These are phyloP conservation scores for Sebastes dallii DNA, from an alignment of 2,797 vertebrate genomes.

Conservation along the genomic window DNA sequence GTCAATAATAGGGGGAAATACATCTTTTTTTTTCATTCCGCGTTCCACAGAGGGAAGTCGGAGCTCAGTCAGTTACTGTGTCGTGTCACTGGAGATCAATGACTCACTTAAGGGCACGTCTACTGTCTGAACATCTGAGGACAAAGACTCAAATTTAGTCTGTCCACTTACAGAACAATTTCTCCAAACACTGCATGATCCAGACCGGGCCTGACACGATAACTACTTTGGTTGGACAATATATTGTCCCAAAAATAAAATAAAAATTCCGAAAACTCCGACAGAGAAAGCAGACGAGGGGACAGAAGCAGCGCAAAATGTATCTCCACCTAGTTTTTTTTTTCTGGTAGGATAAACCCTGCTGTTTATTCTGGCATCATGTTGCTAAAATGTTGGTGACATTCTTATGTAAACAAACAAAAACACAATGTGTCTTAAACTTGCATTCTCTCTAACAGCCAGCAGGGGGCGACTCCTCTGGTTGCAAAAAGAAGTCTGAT, in stretches of 20 bases:
- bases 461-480: too few relatives aligned
- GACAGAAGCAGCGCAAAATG: too few relatives aligned
- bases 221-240: not conserved
- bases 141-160: not conserved
- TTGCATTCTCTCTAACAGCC: too few relatives aligned
- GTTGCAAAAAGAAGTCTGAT: too few relatives aligned
- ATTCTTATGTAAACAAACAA: too few relatives aligned
- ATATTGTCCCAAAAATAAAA: not conserved
- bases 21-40: conserved; percentile 4
- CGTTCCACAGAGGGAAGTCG: not conserved
- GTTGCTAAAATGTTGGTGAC: too few relatives aligned
- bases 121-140: conserved; percentile 15
- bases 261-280: too few relatives aligned
- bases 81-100: conserved; percentile 37
- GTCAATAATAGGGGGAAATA: conserved; percentile 15
- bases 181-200: not conserved
- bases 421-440: too few relatives aligned
- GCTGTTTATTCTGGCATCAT: too few relatives aligned
- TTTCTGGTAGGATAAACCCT: too few relatives aligned
- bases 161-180: not conserved
- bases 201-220: not conserved
- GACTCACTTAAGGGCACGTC: conserved; percentile 36
- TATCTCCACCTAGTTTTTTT: too few relatives aligned
- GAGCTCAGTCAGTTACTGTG: conserved; percentile 14
- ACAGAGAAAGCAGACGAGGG: too few relatives aligned